These are phyloP conservation scores for Micronisus gabar DNA, from an alignment of 2,113 vertebrate species.

Conservation along the genomic window DNA sequence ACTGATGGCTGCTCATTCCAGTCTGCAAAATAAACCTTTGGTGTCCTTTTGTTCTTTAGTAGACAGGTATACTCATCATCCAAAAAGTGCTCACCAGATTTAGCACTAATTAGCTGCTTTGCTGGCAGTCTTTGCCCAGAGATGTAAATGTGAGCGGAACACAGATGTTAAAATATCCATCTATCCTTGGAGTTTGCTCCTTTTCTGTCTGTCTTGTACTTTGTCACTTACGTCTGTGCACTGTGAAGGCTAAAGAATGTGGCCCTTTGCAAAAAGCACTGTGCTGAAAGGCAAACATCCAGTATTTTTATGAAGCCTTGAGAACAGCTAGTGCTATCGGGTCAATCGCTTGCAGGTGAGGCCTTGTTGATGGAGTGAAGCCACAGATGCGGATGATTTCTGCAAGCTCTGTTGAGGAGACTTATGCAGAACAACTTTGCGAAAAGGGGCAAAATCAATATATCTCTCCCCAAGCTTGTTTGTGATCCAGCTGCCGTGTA, in stretches of 20 bases:
- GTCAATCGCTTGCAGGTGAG: not conserved
- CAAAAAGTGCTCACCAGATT: not conserved
- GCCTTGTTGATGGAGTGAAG: not conserved
- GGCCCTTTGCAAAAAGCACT: not conserved
- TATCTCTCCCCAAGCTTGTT: not conserved
- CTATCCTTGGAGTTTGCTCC: not conserved
- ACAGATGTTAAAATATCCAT: not conserved
- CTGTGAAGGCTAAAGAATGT: not conserved
- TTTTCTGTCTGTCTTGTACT: not conserved
- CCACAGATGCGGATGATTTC: not conserved
- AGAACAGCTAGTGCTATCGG: rapidly evolving
- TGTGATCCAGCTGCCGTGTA: not conserved
- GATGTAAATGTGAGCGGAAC: not conserved
- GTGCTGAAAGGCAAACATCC: not conserved
- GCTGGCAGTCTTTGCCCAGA: not conserved
- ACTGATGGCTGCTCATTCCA: not conserved
- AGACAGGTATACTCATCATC: not conserved
- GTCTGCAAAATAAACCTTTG: not conserved
- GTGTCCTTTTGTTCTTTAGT: not conserved
- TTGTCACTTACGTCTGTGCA: not conserved
- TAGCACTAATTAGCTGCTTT: not conserved
- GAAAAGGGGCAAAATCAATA: not conserved
- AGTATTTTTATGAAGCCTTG: not conserved
- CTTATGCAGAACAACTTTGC: not conserved
- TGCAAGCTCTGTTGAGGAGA: not conserved